Evolutionary conservation across 2,888 invertebrate species (phyloP), one percentile per base, ranked within the genome.

Genomic region (Quadroppia sp.): DNA sequence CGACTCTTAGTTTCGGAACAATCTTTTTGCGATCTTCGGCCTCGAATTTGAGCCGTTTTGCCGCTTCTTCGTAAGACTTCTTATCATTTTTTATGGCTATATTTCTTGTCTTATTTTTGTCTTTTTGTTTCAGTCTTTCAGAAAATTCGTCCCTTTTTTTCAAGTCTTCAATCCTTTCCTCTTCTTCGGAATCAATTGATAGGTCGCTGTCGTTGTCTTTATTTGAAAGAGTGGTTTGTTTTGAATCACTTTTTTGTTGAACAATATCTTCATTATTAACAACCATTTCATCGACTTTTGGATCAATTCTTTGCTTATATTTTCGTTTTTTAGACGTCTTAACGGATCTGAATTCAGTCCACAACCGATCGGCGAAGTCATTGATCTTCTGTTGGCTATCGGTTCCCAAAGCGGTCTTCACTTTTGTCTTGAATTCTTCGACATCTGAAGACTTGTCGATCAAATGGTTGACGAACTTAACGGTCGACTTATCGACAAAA

Each of bases 131-230:
- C 0, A 99, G 85, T 74, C 99, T 86, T 78, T 88, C 89, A 0
- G 94, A 89, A 84, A 99, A 96, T 81, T 92, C 96, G 84, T 99
- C 98, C 78, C 98, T 86, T 82, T 96, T 95, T 80, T 89, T 88
- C 59, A 96, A 83, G 84, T 98, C 97, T 80, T 87, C 87, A 73
- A 86, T 84, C n/a, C 94, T 87, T 71, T 87, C 88, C 79, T 91
- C 53, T 61, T 61, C 61, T 1, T 61, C 61, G 7, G 61, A 61
- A 61, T 61, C 61, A 15, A 61, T 32, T 9, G 61, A 56, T 2
- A 6, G 23, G 11, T 56, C 56, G 28, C 56, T 56, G 13, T 56
- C 25, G 9, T 56, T 17, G 20, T 20, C 20, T n/a, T n/a, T 56
- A 56, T 25, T 56, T 25, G 56, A 25, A 7, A 25, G 56, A 56